phyloP scores from a whole-genome alignment of 2,888 invertebrate genomes.

The Deilephila porcellus region DNA sequence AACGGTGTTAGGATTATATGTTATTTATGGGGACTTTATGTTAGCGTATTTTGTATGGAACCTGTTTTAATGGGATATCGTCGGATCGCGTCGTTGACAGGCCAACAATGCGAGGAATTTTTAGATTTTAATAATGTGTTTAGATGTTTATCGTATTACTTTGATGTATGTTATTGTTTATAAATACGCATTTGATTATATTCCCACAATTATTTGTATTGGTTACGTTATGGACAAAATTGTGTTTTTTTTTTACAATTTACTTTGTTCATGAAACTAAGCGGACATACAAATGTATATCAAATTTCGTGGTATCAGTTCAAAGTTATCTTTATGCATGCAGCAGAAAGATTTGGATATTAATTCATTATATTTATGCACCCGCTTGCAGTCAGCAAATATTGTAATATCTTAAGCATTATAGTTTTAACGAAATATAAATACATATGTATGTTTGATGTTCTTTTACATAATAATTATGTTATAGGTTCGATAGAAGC shows the following conservation, averaged over 20 bases:
- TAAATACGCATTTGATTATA: not conserved
- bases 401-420: no score
- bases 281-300: no score
- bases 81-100: constrained; percentile 54
- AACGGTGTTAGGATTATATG: constrained; percentile 70
- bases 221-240: not conserved
- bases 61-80: constrained; percentile 45
- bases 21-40: constrained; percentile 70
- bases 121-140: constrained; percentile 30
- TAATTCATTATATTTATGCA: no score
- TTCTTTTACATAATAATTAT: no score
- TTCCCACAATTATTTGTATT: not conserved
- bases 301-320: no score
- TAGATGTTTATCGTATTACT: constrained; percentile 16
- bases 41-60: constrained; percentile 57
- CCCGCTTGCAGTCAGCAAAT: no score
- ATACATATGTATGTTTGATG: no score
- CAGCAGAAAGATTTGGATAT: no score
- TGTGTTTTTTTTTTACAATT: no score
- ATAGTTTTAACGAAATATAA: no score
- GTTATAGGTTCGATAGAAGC: no score
- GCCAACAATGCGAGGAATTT: constrained; percentile 49
- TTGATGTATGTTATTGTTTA: constrained; percentile 12
- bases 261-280: not conserved
- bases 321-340: no score